These are phyloP conservation scores for Iselma pallidipennis DNA, from an alignment of 2,888 invertebrate species.

Conservation along the genomic window DNA sequence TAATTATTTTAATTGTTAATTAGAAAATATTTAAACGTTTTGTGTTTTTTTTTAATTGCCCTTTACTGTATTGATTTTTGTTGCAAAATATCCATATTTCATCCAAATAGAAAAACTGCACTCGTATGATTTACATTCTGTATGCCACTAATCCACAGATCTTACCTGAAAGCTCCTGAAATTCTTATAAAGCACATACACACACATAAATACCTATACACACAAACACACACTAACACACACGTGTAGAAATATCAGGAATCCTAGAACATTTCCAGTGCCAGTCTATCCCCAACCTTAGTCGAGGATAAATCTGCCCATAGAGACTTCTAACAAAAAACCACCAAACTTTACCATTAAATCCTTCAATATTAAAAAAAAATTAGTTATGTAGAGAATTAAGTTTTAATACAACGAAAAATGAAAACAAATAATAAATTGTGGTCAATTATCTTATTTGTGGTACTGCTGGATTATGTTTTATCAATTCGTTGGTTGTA, in stretches of 20 bases:
- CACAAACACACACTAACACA: not conserved
- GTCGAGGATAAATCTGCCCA: constrained; percentile 7
- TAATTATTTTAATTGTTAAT: too few relatives aligned
- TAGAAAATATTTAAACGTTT: too few relatives aligned
- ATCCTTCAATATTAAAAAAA: not conserved
- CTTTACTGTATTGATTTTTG: too few relatives aligned
- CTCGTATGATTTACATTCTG: too few relatives aligned
- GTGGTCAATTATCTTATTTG: constrained; percentile 13
- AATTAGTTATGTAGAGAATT: constrained; percentile 6
- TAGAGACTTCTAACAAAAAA: not conserved
- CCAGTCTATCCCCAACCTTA: constrained; percentile 21
- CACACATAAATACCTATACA: not conserved
- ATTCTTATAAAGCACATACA: constrained; percentile 15
- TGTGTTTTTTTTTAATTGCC: too few relatives aligned
- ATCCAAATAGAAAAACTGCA: not conserved
- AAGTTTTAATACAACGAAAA: not conserved
- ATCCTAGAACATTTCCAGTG: constrained; percentile 12
- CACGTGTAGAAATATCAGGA: not conserved
- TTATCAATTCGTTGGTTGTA: constrained; percentile 21
- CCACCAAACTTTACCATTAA: not conserved
- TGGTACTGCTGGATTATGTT: constrained; percentile 5
- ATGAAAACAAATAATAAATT: constrained; percentile 1
- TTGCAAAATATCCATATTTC: too few relatives aligned
- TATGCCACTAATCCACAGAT: constrained; percentile 10
- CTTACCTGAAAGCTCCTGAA: constrained; percentile 20